Evolutionary conservation across 2,888 invertebrate species (phyloP).

Genomic region (Eristalis pertinax): DNA sequence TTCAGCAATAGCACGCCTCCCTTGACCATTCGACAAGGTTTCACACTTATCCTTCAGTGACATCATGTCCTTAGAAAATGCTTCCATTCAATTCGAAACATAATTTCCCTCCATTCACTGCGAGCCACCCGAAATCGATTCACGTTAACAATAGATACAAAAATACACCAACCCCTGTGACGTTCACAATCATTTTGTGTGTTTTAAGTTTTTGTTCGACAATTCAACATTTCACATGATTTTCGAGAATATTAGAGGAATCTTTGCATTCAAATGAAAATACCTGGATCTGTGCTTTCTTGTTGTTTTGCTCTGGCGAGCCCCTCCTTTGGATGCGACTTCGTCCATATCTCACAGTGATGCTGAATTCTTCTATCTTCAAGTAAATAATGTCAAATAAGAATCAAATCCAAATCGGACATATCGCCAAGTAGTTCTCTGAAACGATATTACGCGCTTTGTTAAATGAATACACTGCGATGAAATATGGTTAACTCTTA

Average conservation of each 20-base stretch:
- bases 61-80: constrained; percentile 27
- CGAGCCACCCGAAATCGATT: not conserved
- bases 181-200: not conserved
- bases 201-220: not conserved
- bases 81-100: not conserved
- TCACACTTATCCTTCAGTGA: constrained; percentile 18
- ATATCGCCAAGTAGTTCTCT: constrained; percentile 13
- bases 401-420: constrained; percentile 18
- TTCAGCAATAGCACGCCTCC: not conserved
- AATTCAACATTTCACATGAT: not conserved
- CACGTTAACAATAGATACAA: not conserved
- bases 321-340: constrained; percentile 53
- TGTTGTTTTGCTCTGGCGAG: constrained; percentile 53
- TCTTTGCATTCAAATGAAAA: not conserved
- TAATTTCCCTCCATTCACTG: not conserved
- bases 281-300: constrained; percentile 67
- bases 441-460: not conserved
- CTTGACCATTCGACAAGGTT: not conserved
- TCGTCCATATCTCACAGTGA: constrained; percentile 51
- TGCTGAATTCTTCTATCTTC: not conserved
- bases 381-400: constrained; percentile 29
- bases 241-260: not conserved
- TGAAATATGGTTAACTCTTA: not conserved
- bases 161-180: not conserved
- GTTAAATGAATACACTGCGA: not conserved